Percentiles rank a stretch among this genome's conserved stretches.
phyloP scores from a whole-genome alignment of 92 coral and sea anemone genomes.

The Siderastrea siderea region DNA sequence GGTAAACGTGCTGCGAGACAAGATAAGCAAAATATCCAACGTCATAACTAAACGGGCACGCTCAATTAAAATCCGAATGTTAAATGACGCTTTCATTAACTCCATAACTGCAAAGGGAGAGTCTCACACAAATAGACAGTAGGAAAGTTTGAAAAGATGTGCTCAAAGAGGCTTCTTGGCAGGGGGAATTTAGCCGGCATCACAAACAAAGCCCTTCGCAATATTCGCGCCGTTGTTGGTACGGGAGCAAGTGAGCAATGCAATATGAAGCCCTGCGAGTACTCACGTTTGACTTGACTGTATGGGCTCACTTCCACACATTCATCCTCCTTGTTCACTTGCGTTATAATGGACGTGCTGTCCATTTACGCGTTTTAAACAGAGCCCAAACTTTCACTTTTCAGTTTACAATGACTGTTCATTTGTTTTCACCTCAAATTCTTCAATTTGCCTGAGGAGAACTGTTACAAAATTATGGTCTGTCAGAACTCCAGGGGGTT shows the following conservation, averaged over 20 bases:
- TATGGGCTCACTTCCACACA: slow-evolving; percentile 84
- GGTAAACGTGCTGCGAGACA: not conserved
- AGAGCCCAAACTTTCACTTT: slow-evolving; percentile 35
- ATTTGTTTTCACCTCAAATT: slow-evolving; percentile 43
- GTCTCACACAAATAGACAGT: slow-evolving; percentile 16
- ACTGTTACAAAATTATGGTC: slow-evolving; percentile 85
- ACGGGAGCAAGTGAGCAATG: slow-evolving; percentile 56
- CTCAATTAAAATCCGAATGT: slow-evolving; percentile 28
- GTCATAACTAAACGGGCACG: slow-evolving; percentile 22
- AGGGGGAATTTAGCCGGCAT: slow-evolving; percentile 3
- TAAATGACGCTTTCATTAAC: slow-evolving; percentile 59
- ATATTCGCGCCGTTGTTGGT: slow-evolving; percentile 19
- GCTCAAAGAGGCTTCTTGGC: not conserved
- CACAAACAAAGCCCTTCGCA: slow-evolving; percentile 5
- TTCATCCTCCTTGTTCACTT: slow-evolving; percentile 97
- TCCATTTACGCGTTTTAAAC: slow-evolving; percentile 83
- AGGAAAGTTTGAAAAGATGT: slow-evolving; percentile 28
- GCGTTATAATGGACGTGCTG: slow-evolving; percentile 99
- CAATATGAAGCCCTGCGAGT: slow-evolving; percentile 36
- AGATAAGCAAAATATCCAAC: slow-evolving; percentile 25
- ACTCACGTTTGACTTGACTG: slow-evolving; percentile 86
- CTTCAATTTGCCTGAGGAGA: slow-evolving; percentile 20
- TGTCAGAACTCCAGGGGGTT: slow-evolving; percentile 65
- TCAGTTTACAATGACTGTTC: slow-evolving; percentile 26
- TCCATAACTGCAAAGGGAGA: slow-evolving; percentile 49